Conservation (phyloP, 2,113 vertebrate species). For the Podarcis raffonei region DNA sequence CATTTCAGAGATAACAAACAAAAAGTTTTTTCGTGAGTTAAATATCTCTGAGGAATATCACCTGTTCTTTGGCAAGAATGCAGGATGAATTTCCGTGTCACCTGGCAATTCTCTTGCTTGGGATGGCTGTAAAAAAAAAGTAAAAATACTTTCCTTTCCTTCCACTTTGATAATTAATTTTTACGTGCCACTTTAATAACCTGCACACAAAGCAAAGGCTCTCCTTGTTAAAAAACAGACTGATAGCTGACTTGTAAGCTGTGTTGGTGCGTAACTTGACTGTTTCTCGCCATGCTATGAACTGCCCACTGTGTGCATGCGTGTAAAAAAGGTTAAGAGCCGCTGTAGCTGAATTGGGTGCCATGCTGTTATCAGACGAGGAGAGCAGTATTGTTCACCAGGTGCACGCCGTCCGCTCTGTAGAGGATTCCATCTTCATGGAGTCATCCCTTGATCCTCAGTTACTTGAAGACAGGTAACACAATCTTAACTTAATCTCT, state of each 20-base stretch:
- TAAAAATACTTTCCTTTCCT: not conserved
- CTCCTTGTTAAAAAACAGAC: slow-evolving; percentile 23
- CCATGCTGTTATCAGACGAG: slow-evolving; percentile 82
- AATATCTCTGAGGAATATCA: not conserved
- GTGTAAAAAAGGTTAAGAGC: slow-evolving; percentile 83
- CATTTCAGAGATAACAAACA: not conserved
- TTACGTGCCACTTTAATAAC: slow-evolving; percentile 47
- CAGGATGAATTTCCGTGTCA: not conserved
- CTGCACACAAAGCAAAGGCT: slow-evolving; percentile 19
- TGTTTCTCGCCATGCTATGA: slow-evolving; percentile 72
- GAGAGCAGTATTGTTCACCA: slow-evolving; percentile 85
- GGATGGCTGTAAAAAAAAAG: not conserved
- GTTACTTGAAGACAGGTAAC: slow-evolving; percentile 87
- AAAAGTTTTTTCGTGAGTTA: not conserved
- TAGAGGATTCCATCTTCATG: slow-evolving; percentile 91
- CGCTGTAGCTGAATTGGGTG: slow-evolving; percentile 82
- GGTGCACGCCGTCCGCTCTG: slow-evolving; percentile 82
- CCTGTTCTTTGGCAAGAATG: not conserved
- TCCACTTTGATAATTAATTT: not conserved
- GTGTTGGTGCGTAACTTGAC: slow-evolving; percentile 60
- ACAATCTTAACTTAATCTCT: slow-evolving; percentile 46
- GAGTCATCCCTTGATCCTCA: slow-evolving; percentile 82
- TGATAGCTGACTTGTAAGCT: slow-evolving; percentile 23
- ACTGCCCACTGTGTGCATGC: slow-evolving; percentile 79
- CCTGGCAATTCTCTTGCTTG: not conserved